Percentiles rank a stretch among this genome's conserved stretches.
phyloP scores from a whole-genome alignment of 2,113 vertebrate genomes.

The Capreolus pygargus region DNA sequence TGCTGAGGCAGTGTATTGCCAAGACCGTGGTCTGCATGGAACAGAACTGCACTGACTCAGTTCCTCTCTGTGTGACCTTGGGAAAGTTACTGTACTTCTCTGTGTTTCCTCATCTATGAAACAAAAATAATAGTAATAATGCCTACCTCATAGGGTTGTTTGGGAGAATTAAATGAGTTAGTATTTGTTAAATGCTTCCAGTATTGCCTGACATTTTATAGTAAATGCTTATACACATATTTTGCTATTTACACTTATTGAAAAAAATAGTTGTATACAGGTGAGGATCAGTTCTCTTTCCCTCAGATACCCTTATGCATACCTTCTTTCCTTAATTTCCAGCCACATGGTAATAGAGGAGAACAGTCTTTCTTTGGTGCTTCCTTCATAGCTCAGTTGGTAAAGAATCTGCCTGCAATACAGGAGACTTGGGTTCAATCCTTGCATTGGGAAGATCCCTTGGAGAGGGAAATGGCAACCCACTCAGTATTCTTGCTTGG shows the following conservation, averaged over 20 bases:
- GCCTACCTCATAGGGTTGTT: not conserved
- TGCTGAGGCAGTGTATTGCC: not conserved
- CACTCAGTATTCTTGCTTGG: not conserved
- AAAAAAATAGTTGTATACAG: not conserved
- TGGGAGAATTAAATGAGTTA: not conserved
- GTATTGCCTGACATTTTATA: not conserved
- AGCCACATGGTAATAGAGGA: too few species aligned
- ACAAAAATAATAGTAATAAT: not conserved
- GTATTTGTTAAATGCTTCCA: not conserved
- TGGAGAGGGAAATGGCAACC: not conserved
- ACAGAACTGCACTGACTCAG: not conserved
- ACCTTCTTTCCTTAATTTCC: not conserved
- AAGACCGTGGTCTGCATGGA: accelerated
- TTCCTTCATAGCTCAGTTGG: not conserved
- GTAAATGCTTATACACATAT: not conserved
- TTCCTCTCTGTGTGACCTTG: not conserved
- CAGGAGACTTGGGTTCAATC: accelerated
- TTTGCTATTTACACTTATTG: not conserved
- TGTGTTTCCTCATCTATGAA: not conserved
- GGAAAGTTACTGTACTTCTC: not conserved
- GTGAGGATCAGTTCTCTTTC: not conserved
- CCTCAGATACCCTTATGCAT: not conserved
- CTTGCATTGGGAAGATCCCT: not conserved
- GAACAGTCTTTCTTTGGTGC: not conserved
- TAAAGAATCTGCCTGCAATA: not conserved